Evolutionary conservation across 2,113 vertebrate genomes (phyloP).

Genomic region (Canis aureus): DNA sequence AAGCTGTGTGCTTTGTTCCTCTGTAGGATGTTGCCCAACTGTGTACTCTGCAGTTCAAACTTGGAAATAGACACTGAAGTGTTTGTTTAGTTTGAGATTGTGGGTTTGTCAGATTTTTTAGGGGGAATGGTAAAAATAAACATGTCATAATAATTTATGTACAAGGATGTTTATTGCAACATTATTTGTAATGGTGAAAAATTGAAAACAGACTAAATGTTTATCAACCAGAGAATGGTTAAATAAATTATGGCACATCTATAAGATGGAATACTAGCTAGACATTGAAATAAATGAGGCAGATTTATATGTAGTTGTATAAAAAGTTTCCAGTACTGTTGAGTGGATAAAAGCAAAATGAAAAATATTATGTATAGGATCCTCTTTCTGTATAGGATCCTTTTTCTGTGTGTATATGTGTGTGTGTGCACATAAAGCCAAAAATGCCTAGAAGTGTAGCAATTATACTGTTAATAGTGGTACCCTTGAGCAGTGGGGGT

Average conservation of each 20-base stretch:
- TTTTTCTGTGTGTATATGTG: background rate
- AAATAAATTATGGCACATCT: background rate
- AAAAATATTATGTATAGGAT: background rate
- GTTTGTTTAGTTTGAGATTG: background rate
- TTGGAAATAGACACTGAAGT: background rate
- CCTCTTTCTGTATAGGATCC: background rate
- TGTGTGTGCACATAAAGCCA: background rate
- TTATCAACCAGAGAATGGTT: slow-evolving; percentile 25
- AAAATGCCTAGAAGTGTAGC: background rate
- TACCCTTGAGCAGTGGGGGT: background rate
- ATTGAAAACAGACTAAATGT: slow-evolving; percentile 27
- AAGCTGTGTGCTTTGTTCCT: background rate
- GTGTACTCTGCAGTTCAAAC: background rate
- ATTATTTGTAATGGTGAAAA: slow-evolving; percentile 63
- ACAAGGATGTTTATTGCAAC: background rate
- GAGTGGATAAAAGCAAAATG: background rate
- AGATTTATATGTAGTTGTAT: background rate
- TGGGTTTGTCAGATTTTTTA: slow-evolving; percentile 30
- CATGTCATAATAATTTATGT: slow-evolving; percentile 40
- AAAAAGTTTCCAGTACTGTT: background rate
- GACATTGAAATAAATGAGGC: background rate
- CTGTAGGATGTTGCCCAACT: background rate
- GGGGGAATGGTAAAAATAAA: slow-evolving; percentile 51
- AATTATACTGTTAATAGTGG: background rate
- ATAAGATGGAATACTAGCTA: slow-evolving; percentile 21